These are phyloP conservation scores for Arctia plantaginis DNA, from an alignment of 2,888 invertebrate species.

Conservation along the genomic window DNA sequence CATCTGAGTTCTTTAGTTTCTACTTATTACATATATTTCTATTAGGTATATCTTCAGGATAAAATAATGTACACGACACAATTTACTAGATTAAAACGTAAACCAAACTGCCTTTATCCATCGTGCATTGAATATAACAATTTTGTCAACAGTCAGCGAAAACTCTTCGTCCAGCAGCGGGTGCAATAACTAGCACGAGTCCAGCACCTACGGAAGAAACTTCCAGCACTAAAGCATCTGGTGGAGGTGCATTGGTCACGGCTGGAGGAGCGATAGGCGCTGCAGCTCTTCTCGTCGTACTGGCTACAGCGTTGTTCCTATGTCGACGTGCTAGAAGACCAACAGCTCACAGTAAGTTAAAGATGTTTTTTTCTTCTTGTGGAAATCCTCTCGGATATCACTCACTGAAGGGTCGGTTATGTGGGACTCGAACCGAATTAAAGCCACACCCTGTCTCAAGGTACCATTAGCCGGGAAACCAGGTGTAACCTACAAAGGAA, in stretches of 20 bases:
- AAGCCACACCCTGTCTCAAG: too few species aligned
- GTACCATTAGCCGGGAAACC: too few species aligned
- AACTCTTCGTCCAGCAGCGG: slow-evolving; percentile 48
- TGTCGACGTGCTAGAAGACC: slow-evolving; percentile 74
- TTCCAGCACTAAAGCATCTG: slow-evolving; percentile 51
- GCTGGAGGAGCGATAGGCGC: slow-evolving; percentile 80
- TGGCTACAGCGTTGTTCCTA: slow-evolving; percentile 70
- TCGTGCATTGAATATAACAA: background rate
- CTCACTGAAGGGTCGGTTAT: too few species aligned
- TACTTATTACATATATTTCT: too few species aligned
- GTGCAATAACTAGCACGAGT: slow-evolving; percentile 33
- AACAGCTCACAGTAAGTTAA: slow-evolving; percentile 67
- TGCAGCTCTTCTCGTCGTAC: slow-evolving; percentile 68
- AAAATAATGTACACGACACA: too few species aligned
- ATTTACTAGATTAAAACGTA: too few species aligned
- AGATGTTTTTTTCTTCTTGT: background rate
- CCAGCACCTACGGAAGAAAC: slow-evolving; percentile 56
- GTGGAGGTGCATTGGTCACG: slow-evolving; percentile 69
- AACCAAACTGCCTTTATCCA: too few species aligned
- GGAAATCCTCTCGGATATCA: too few species aligned
- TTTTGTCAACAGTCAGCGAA: slow-evolving; percentile 55
- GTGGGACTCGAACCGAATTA: too few species aligned
- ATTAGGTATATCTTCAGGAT: too few species aligned
- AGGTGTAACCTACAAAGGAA: too few species aligned
- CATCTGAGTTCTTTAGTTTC: too few species aligned